These are phyloP conservation scores for Callaeas wilsoni DNA, from an alignment of 2,113 vertebrate species.

Conservation along the genomic window DNA sequence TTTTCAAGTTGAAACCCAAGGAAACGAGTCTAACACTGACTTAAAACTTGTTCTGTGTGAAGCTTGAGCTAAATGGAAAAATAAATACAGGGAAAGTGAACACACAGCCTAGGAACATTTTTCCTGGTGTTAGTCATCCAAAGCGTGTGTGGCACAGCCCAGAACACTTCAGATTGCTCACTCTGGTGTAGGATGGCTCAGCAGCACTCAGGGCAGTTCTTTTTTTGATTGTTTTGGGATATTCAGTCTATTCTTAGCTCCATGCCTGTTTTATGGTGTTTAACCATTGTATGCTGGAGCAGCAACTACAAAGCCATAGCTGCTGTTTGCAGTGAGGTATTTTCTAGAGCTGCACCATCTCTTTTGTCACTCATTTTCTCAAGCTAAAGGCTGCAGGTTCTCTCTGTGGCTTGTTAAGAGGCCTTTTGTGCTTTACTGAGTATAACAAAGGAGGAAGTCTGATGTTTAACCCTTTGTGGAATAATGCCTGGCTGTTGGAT, in stretches of 20 bases:
- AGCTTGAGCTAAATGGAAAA: not conserved
- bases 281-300: not conserved
- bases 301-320: not conserved
- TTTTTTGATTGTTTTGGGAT: not conserved
- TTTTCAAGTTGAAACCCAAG: not conserved
- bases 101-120: not conserved
- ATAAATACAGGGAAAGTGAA: not conserved
- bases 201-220: not conserved
- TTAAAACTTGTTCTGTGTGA: not conserved
- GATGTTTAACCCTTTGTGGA: not conserved
- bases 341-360: not conserved
- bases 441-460: not conserved
- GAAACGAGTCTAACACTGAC: not conserved
- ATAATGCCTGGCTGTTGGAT: not conserved
- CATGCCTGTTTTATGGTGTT: not conserved
- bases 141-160: not conserved
- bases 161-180: not conserved
- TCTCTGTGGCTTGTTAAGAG: not conserved
- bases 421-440: not conserved
- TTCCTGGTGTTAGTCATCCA: not conserved
- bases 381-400: not conserved
- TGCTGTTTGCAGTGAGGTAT: not conserved
- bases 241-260: not conserved
- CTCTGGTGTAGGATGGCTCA: not conserved
- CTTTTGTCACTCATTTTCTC: not conserved